phyloP scores from a whole-genome alignment of 2,113 vertebrate species.

The Rhodinocichla rosea region DNA sequence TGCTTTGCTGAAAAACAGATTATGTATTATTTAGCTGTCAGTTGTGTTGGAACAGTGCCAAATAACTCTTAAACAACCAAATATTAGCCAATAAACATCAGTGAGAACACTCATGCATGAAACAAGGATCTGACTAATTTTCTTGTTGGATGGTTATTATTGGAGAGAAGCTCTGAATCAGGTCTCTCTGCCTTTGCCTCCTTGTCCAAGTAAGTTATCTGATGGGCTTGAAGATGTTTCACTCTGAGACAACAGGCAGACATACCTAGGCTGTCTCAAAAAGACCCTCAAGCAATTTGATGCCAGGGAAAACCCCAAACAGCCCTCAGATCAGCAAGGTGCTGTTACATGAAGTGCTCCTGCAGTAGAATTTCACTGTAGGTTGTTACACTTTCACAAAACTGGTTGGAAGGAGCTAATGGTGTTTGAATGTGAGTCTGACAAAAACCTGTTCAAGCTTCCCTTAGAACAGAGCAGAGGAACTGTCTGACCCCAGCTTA shows the following conservation, averaged over 20 bases:
- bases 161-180: not conserved
- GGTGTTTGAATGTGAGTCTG: no score
- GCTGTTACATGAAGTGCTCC: not conserved
- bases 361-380: not conserved
- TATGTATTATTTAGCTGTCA: constrained; percentile 75
- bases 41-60: constrained; percentile 42
- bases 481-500: not conserved
- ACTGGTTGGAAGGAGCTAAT: not conserved
- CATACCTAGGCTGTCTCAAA: not conserved
- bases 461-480: not conserved
- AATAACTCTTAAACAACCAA: constrained; percentile 21
- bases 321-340: not conserved
- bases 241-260: not conserved
- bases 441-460: not conserved
- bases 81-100: constrained; percentile 27
- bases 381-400: not conserved
- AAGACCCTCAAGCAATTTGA: not conserved
- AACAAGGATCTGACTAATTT: not conserved
- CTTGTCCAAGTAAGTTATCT: not conserved
- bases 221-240: not conserved
- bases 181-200: not conserved
- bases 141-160: not conserved
- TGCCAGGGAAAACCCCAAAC: not conserved
- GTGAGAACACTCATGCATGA: not conserved
- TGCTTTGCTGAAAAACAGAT: constrained; percentile 72